Conservation (phyloP, 2,888 invertebrate genomes). For the Diaprepes abbreviatus region DNA sequence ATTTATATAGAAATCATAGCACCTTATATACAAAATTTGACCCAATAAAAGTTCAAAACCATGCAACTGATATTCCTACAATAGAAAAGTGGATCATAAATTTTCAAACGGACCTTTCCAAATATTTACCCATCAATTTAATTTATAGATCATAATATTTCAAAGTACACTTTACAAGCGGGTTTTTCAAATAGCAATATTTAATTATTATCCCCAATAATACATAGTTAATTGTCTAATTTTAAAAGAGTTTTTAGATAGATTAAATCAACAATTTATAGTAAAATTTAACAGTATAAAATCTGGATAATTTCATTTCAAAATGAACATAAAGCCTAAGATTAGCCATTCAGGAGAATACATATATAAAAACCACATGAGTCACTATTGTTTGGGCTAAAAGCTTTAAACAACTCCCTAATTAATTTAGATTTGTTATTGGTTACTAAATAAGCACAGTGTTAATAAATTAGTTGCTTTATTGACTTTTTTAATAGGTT, state of each 20-base stretch:
- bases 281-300: not conserved
- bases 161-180: not conserved
- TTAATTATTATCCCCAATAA: slow-evolving; percentile 6
- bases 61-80: too few relatives aligned
- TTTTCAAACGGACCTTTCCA: not conserved
- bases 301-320: slow-evolving; percentile 6
- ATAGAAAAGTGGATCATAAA: not conserved
- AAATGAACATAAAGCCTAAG: not conserved
- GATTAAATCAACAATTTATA: slow-evolving; percentile 13
- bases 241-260: not conserved
- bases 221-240: not conserved
- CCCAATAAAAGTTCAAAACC: too few relatives aligned
- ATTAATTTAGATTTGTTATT: slow-evolving; percentile 13
- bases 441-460: not conserved
- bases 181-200: slow-evolving; percentile 3
- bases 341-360: not conserved
- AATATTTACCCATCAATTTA: not conserved
- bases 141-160: not conserved
- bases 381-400: slow-evolving; percentile 11
- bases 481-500: not conserved
- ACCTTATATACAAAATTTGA: too few relatives aligned
- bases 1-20: too few relatives aligned
- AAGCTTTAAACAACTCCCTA: not conserved
- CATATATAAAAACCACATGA: slow-evolving; percentile 1
- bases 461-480: slow-evolving; percentile 1